phyloP scores from a whole-genome alignment of 2,888 invertebrate species.

The Tridacna gigas region DNA sequence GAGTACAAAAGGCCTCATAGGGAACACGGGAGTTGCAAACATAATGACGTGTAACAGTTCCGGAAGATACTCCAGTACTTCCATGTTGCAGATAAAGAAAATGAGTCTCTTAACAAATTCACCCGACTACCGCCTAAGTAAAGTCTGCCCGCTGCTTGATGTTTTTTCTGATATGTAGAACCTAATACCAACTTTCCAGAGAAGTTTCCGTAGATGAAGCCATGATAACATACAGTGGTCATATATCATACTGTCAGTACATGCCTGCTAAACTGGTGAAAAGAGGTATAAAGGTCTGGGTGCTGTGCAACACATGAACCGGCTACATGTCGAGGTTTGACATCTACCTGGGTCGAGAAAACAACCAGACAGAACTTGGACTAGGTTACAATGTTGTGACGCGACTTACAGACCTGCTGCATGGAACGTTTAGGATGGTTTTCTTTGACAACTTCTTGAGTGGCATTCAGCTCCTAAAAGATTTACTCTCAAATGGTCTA shows the following conservation, averaged over 20 bases:
- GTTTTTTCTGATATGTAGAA: not conserved
- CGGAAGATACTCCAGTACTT: slow-evolving; percentile 25
- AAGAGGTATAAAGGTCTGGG: slow-evolving; percentile 45
- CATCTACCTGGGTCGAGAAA: slow-evolving; percentile 28
- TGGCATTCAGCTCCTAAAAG: slow-evolving; percentile 26
- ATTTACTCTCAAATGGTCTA: slow-evolving; percentile 11
- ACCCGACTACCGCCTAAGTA: not conserved
- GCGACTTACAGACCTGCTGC: slow-evolving; percentile 25
- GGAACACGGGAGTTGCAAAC: not conserved
- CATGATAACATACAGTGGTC: slow-evolving; percentile 35
- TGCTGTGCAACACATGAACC: slow-evolving; percentile 30
- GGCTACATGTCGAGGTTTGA: slow-evolving; percentile 38
- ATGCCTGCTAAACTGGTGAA: slow-evolving; percentile 40
- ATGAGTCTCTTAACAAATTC: not conserved
- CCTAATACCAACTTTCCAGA: slow-evolving; percentile 11
- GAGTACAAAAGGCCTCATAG: slow-evolving; percentile 16
- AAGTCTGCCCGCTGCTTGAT: slow-evolving; percentile 16
- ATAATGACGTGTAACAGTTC: slow-evolving; percentile 20
- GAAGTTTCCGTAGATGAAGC: slow-evolving; percentile 38
- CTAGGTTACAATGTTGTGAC: slow-evolving; percentile 41
- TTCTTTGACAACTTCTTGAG: slow-evolving; percentile 39
- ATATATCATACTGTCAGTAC: slow-evolving; percentile 33
- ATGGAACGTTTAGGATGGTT: slow-evolving; percentile 6
- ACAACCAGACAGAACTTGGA: slow-evolving; percentile 13
- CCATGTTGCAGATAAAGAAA: slow-evolving; percentile 15